Base-by-base conservation (phyloP, 2,797 vertebrate species). In the Kryptolebias ocellatus region DNA sequence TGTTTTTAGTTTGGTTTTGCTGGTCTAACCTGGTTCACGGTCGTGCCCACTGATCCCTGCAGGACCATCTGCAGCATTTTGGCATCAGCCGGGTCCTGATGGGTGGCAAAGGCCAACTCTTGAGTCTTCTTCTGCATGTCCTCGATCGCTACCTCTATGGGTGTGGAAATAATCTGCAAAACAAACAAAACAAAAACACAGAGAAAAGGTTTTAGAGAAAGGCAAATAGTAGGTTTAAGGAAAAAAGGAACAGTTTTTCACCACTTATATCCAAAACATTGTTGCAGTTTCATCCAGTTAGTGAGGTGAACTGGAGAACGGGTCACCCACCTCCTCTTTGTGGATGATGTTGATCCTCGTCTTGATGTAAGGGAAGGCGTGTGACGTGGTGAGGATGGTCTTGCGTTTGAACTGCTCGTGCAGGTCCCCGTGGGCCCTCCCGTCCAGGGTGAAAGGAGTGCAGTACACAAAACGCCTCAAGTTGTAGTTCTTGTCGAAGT, bases 61-160 rank as follows among this genome's bases (percentile, higher is more conserved):
- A 99, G 94, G 51, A 99, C 97, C 98, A 99, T 99, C 91, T 99
- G 98, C 65, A 99, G 90, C 98, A 99, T 99, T 90, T 99, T 99
- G 59, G 96, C 97, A 69, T 99, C 98, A 1, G 97, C 93, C 5
- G 98, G 98, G 78, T 99, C 97, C 85, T 99, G 98, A 89, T 99
- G 98, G 52, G 98, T 99, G 64, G 98, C 98, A 64, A 99, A 99
- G 46, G 98, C 98, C 76, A 99, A 50, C 82, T 99, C 98, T 80
- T 98, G 97, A 2, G 98, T 99, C 92, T 99, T 99, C 88, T 99
- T 99, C 89, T 99, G 98, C 98, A 99, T 99, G 86, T 99, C 98
- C 87, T 99, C 98, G 34, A 99, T 99, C 12, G 98, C 98, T 45
- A 99, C 98, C 92, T 99, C 98, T 15, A 99, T 98, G 69, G 98